These are phyloP conservation scores for Drosophila arizonae DNA, from an alignment of 1,140 invertebrate species.

Conservation along the genomic window DNA sequence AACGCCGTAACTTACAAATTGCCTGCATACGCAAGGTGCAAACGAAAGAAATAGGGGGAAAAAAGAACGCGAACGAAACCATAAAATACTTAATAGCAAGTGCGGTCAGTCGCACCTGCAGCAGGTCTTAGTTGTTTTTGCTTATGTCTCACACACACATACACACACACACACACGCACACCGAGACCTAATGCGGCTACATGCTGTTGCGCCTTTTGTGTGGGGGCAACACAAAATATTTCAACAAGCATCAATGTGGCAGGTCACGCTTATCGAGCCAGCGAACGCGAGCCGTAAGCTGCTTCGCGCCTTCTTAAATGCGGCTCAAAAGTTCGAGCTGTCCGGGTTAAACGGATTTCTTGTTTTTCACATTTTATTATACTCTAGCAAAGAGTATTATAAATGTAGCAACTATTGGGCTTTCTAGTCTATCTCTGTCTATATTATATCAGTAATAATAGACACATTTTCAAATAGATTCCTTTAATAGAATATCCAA, in stretches of 20 bases:
- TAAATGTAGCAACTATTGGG: neutral
- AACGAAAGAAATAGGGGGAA: constrained; percentile 8
- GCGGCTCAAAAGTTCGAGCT: constrained; percentile 46
- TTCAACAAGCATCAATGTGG: constrained; percentile 62
- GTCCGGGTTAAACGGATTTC: constrained; percentile 12
- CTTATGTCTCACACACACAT: constrained; percentile 7
- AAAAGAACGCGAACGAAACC: constrained; percentile 26
- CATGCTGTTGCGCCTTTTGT: constrained; percentile 49
- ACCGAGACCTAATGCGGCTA: constrained; percentile 16
- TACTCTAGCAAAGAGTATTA: neutral
- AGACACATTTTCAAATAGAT: too few relatives aligned
- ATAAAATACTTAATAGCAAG: constrained; percentile 44
- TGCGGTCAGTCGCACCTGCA: constrained; percentile 41
- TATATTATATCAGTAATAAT: too few relatives aligned
- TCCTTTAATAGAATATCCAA: too few relatives aligned
- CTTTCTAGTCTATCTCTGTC: too few relatives aligned
- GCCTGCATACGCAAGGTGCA: constrained; percentile 21
- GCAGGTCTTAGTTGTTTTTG: constrained; percentile 9
- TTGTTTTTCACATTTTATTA: constrained; percentile 18
- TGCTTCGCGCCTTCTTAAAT: constrained; percentile 3
- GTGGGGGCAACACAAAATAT: constrained; percentile 39
- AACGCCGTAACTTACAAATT: constrained; percentile 11
- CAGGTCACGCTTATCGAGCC: constrained; percentile 67
- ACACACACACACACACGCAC: neutral
- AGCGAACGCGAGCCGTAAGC: neutral